A percentile compares a stretch with the other conserved stretches of the same genome.
Evolutionary conservation across 2,888 invertebrate species (phyloP).

Genomic region (Dioctria rufipes): DNA sequence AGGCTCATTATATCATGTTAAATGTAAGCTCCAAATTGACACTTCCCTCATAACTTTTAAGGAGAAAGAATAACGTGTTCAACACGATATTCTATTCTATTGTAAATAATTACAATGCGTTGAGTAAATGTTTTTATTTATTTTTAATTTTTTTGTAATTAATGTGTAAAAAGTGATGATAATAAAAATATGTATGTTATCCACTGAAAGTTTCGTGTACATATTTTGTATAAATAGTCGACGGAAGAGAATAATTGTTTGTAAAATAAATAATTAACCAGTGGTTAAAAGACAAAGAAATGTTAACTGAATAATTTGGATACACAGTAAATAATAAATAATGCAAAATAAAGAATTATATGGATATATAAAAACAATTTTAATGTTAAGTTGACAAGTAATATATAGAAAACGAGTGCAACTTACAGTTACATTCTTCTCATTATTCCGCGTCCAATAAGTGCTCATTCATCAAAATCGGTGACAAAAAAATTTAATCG

Average conservation of each 20-base stretch:
- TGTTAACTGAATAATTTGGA: constrained; percentile 36
- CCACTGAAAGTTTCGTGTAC: neutral
- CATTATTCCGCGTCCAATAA: too few species aligned
- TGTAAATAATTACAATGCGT: neutral
- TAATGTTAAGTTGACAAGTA: too few species aligned
- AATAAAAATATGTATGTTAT: too few species aligned
- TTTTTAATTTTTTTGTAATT: neutral
- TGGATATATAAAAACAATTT: too few species aligned
- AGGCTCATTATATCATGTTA: constrained; percentile 38
- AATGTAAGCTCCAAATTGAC: neutral
- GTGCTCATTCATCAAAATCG: too few species aligned
- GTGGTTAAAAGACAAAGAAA: constrained; percentile 23
- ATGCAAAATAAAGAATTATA: constrained; percentile 21
- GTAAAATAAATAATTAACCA: constrained; percentile 15
- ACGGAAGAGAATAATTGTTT: neutral
- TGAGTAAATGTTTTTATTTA: neutral
- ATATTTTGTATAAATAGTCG: constrained; percentile 29
- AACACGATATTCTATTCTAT: too few species aligned
- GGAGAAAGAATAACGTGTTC: neutral
- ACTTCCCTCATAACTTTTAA: constrained; percentile 7
- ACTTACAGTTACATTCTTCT: too few species aligned
- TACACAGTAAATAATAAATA: constrained; percentile 20
- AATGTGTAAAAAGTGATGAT: neutral
- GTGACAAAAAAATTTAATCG: too few species aligned
- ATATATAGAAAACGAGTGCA: too few species aligned